Evolutionary conservation across 2,797 vertebrate genomes (phyloP).

Genomic region (Toxotes lorentzi): DNA sequence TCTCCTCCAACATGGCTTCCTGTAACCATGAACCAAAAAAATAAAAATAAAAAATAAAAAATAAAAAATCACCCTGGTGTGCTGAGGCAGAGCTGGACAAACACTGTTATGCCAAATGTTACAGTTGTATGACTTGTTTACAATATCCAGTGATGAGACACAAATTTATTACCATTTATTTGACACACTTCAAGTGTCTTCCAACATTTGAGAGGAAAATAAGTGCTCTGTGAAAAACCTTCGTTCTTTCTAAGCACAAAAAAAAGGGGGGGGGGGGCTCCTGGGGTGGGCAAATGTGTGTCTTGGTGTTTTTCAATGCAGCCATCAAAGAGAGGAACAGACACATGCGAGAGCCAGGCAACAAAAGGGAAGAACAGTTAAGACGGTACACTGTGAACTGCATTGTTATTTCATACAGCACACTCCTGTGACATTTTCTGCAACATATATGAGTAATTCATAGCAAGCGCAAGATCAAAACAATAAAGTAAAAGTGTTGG

Average conservation of each 20-base stretch:
- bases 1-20: conserved; percentile 25
- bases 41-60: neutral
- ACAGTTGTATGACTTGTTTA: conserved; percentile 60
- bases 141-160: conserved; percentile 61
- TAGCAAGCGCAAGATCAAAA: conserved; percentile 72
- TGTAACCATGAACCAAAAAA: conserved; percentile 33
- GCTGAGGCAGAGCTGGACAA: conserved; percentile 11
- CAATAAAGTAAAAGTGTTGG: conserved; percentile 66
- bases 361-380: conserved; percentile 44
- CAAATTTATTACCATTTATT: conserved; percentile 65
- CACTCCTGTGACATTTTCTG: conserved; percentile 66
- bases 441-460: conserved; percentile 75
- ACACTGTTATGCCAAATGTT: conserved; percentile 26
- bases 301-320: conserved; percentile 59
- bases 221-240: conserved; percentile 30
- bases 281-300: conserved; percentile 53
- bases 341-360: conserved; percentile 47
- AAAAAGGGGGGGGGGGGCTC: too few relatives aligned
- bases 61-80: neutral
- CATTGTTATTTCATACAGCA: conserved; percentile 71
- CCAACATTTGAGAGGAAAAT: conserved; percentile 26
- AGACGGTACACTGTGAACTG: conserved; percentile 57
- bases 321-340: conserved; percentile 73
- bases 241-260: conserved; percentile 52
- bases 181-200: conserved; percentile 58